Evolutionary conservation across 2,797 vertebrate species (phyloP), one percentile per base, ranked within the genome.

Genomic region (Podarcis siculus): DNA sequence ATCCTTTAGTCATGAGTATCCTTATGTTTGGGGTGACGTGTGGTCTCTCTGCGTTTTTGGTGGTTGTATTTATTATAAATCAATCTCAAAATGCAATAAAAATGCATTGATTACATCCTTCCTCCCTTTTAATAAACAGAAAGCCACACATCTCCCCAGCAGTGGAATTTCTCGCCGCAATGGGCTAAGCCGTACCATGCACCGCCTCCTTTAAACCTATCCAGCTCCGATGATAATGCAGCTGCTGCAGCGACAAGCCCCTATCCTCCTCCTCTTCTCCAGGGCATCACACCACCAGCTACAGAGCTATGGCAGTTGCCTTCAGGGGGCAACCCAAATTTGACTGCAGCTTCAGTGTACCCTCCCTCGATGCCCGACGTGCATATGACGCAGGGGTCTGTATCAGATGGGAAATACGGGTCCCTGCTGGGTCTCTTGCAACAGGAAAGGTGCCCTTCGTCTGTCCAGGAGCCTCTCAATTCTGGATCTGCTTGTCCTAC

Each of bases 361-460:
- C 90, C 92, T 90, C 90, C 89, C 12, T 83, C 86, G 13, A 85
- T 96, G 37, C 87, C 95, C 4, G 87, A 95, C 27, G 94, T 91
- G 86, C 93, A 95, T 4, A 39, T 30, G 45, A 89, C 72, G 0
- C 90, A 95, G 30, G 95, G 97, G 45, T 91, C 95, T 39, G 89
- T 96, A 2, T 94, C 97, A 4, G 97, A 98, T 82, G 97, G 96
- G 88, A 98, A 98, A 89, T 98, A 97, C 37, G 96, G 95, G 27
- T 97, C 98, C 84, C 95, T 98, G 45, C 97, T 98, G 86, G 98
- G 97, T 89, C 96, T 98, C 13, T 95, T 98, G 92, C 98, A 98
- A n/a, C 97, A 95, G 45, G 98, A 99, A 83, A 96, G 96, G 39
- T 94, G 95, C 12, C 94, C 97, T 25, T 91, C 95, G 79, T 93